Evolutionary conservation across 2,113 vertebrate species (phyloP).

Genomic region (Sula dactylatra): DNA sequence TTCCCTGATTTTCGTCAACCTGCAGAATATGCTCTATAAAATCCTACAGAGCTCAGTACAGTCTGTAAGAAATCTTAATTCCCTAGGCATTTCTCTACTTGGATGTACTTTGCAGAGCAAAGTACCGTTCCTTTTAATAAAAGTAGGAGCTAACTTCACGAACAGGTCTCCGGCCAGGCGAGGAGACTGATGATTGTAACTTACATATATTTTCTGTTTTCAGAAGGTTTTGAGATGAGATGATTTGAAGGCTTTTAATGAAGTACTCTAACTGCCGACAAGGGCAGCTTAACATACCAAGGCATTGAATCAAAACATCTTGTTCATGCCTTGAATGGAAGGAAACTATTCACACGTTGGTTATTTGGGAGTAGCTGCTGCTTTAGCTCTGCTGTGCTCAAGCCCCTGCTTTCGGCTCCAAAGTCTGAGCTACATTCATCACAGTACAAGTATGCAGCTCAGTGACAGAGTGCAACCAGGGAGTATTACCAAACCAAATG

Average conservation of each 20-base stretch:
- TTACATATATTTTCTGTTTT: not conserved
- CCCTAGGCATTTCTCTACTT: not conserved
- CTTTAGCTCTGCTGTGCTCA: not conserved
- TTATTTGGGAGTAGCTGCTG: conserved; percentile 39
- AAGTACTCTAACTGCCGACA: conserved; percentile 26
- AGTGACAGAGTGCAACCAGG: conserved; percentile 22
- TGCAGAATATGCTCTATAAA: conserved; percentile 13
- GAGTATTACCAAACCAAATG: not conserved
- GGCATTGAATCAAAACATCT: conserved; percentile 47
- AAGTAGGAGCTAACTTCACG: not conserved
- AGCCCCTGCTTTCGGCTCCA: not conserved
- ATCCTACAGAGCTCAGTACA: not conserved
- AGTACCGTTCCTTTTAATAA: not conserved
- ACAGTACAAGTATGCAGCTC: conserved; percentile 1
- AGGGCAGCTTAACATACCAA: conserved; percentile 57
- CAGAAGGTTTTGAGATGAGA: not conserved
- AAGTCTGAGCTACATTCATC: not conserved
- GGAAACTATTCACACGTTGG: conserved; percentile 46
- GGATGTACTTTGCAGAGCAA: not conserved
- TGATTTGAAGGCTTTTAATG: conserved; percentile 17
- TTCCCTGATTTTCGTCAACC: conserved; percentile 2
- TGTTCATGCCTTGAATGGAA: conserved; percentile 60
- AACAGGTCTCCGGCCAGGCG: not conserved
- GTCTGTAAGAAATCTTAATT: not conserved
- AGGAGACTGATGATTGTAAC: not conserved